Evolutionary conservation across 2,888 invertebrate species (phyloP), one percentile per base, ranked within the genome.

Genomic region (Mesopsocus fuscifrons): DNA sequence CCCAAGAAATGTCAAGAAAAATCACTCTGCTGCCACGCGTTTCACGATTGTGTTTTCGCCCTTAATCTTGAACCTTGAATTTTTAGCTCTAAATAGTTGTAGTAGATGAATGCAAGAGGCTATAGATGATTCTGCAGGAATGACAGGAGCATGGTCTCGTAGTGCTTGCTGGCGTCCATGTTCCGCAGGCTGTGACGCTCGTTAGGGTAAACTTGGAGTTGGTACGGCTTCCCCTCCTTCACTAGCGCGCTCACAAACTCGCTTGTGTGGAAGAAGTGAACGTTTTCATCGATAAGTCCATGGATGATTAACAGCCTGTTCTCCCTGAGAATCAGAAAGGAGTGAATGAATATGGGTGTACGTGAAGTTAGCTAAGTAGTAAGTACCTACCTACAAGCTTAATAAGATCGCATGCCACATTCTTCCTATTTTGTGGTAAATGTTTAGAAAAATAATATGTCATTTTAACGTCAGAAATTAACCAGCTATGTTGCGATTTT

Each of bases 261-360:
- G 53, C 85, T 87, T 11, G 94, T 92, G 63, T 98, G 98, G 52
- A 81, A 79, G 62, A 98, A 97, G 61, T 99, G 98, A 1, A 98
- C 98, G 59, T 98, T 99, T 63, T 98, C 98, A 60, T 98, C 98
- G 44, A 92, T 91, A 48, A 97, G 65, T 2, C 98, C 98, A 61
- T 99, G 98, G 52, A 97, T 87, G 31, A 99, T 85, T 15, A 98
- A 66, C 49, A 98, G 64, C 26, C 95, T 74, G 55, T 85, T 85
- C 57, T 85, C 85, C 57, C 82, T 81, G 60, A 0, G 59, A 60
- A 41, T 45, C 52, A 47, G 44, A 26, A 45, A 46, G 42, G 26
- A 43, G 18, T 20, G 42, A 44, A 47, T 43, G 32, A 22, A 26
- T 11, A 20, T 34, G 30, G 41, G 18, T 32, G n/a, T n/a, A n/a